Evolutionary conservation across 2,888 invertebrate species (phyloP).

Genomic region (Phasia obesa): DNA sequence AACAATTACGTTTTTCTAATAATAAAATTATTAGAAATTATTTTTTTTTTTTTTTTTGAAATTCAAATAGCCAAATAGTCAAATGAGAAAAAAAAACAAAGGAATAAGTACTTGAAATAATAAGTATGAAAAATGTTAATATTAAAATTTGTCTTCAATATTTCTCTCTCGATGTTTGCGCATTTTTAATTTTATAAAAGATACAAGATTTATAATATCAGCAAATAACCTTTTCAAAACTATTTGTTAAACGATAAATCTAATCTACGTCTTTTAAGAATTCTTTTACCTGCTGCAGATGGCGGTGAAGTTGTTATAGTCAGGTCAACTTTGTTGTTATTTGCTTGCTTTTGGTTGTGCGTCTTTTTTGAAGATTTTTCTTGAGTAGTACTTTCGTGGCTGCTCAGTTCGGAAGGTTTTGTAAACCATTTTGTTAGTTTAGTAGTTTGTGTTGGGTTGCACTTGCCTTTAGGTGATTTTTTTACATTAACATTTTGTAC

Average conservation of each 20-base stretch:
- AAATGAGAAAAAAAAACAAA: too few relatives aligned
- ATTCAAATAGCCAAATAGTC: too few relatives aligned
- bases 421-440: constrained; percentile 80
- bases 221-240: not conserved
- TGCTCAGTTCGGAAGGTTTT: constrained; percentile 65
- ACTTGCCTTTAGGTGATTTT: constrained; percentile 80
- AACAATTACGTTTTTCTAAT: too few relatives aligned
- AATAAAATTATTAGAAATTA: too few relatives aligned
- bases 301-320: not conserved
- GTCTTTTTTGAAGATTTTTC: constrained; percentile 46
- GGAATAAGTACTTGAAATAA: too few relatives aligned
- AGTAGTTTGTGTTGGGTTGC: constrained; percentile 76
- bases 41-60: too few relatives aligned
- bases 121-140: too few relatives aligned
- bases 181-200: too few relatives aligned
- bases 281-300: constrained; percentile 56
- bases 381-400: not conserved
- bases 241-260: constrained; percentile 72
- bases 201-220: too few relatives aligned
- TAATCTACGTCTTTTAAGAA: constrained; percentile 71
- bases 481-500: constrained; percentile 69
- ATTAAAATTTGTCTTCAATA: too few relatives aligned
- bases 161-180: too few relatives aligned
- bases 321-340: constrained; percentile 6
- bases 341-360: constrained; percentile 34